Conservation (phyloP, 2,888 invertebrate species). For the Terebella lapidaria region DNA sequence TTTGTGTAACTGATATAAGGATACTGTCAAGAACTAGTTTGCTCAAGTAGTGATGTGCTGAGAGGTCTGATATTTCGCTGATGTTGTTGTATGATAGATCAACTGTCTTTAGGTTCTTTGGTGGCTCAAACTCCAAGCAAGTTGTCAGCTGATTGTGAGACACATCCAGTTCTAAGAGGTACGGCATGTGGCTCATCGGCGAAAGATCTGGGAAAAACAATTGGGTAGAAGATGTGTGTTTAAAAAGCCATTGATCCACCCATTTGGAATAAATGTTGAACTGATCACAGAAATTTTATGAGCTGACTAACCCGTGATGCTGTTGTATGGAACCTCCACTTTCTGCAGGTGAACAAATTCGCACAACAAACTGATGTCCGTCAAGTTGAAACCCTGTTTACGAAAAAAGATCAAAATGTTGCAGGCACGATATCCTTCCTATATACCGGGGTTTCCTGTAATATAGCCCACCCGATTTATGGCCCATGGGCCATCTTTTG, state of each 20-base stretch:
- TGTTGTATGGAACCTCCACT: constrained; percentile 48
- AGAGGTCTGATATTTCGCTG: constrained; percentile 41
- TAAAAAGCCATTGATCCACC: no score
- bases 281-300: neutral
- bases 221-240: no score
- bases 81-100: constrained; percentile 49
- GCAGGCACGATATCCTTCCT: neutral
- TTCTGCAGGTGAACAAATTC: constrained; percentile 46
- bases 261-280: no score
- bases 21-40: constrained; percentile 48
- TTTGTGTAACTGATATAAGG: no score
- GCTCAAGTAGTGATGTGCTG: constrained; percentile 40
- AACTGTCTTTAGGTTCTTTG: constrained; percentile 43
- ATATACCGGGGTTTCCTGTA: no score
- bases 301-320: constrained; percentile 39
- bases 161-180: constrained; percentile 45
- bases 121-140: constrained; percentile 46
- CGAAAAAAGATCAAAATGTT: neutral
- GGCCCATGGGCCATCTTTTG: no score
- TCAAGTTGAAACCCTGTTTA: constrained; percentile 40
- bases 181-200: constrained; percentile 38
- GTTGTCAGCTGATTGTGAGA: constrained; percentile 47
- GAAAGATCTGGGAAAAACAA: constrained; percentile 47
- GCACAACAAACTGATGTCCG: constrained; percentile 38
- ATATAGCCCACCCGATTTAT: no score